Base-by-base conservation (phyloP, 2,888 invertebrate genomes). In the Diplolepis rosae region DNA sequence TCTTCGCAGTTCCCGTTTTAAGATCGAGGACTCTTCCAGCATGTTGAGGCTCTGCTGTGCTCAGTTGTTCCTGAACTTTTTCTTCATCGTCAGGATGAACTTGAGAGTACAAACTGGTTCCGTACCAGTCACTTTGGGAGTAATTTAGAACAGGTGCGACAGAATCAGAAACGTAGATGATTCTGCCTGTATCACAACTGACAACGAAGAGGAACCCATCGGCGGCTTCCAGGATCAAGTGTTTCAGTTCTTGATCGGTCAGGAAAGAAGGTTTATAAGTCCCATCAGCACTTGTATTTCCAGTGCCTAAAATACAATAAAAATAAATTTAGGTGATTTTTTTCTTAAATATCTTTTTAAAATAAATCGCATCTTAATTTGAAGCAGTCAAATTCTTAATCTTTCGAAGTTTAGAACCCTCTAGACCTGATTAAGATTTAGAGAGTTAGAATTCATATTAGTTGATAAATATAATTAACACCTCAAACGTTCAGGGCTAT, bases 111-210 rank as follows among this genome's bases (percentile, higher is more conserved):
- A 99, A 92, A 88, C 96, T 97, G 56, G 96, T 95, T 45, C 98
- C 97, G 89, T 98, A 98, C 98, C 99, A 99, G 85, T 99, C 99
- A 86, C 95, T 96, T 92, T 98, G 98, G 30, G 98, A 94, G 86
- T 98, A 97, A 90, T 98, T 98, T 70, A 99, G 92, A 61, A 99
- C 99, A 18, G 99, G 98, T 68, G 97, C 96, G 83, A 99, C 96
- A 48, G 98, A 98, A 91, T 99, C 99, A 65, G 99, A 98, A 66
- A 99, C 98, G 87, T 99, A 99, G 84, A 99, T 97, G 75, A 99
- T 94, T 82, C 98, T 92, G 3, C 99, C 99, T 11, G 96, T 96
- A 90, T 99, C 99, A 90, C 99, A 99, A 85, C 97, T 97, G 50
- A 97, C 96, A 54, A 98, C 98, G 89, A 96, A 96, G 68, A 99